These are phyloP conservation scores for Pseudorasbora parva DNA, from an alignment of 2,113 vertebrate genomes.

Conservation along the genomic window DNA sequence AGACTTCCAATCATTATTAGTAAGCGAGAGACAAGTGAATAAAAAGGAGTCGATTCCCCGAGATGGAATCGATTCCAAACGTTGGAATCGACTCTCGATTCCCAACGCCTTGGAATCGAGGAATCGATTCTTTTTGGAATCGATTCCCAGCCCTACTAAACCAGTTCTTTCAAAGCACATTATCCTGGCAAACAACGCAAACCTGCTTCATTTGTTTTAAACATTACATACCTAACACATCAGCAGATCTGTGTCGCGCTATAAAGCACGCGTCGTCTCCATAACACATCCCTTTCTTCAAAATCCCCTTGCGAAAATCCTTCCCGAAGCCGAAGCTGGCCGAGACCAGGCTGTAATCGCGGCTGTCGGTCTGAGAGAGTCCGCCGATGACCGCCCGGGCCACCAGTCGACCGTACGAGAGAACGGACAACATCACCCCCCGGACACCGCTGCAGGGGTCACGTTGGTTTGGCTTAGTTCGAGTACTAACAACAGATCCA, in stretches of 20 bases:
- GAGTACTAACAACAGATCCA: slow-evolving; percentile 1
- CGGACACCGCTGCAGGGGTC: slow-evolving; percentile 24
- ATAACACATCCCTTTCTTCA: slow-evolving; percentile 98
- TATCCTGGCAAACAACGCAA: not conserved
- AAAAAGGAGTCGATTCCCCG: too few relatives aligned
- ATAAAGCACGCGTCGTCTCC: slow-evolving; percentile 98
- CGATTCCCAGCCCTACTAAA: too few relatives aligned
- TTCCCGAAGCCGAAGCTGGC: slow-evolving; percentile 97
- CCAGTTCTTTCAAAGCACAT: not conserved
- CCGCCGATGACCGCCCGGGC: slow-evolving; percentile 96
- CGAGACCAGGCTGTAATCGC: slow-evolving; percentile 94
- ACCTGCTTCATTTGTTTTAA: not conserved
- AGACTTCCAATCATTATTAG: too few relatives aligned
- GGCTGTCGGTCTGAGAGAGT: slow-evolving; percentile 93
- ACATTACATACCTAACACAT: slow-evolving; percentile 87
- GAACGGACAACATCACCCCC: slow-evolving; percentile 91
- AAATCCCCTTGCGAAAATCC: slow-evolving; percentile 95
- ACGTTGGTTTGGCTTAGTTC: not conserved
- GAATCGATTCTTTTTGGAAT: too few relatives aligned
- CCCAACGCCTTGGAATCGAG: too few relatives aligned
- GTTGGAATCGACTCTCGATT: too few relatives aligned
- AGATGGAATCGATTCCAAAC: too few relatives aligned
- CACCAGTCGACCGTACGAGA: slow-evolving; percentile 95
- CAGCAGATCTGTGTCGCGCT: slow-evolving; percentile 87
- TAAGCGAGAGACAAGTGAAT: too few relatives aligned